phyloP scores from a whole-genome alignment of 2,797 vertebrate species.

The Enteromius afrohamiltoni region DNA sequence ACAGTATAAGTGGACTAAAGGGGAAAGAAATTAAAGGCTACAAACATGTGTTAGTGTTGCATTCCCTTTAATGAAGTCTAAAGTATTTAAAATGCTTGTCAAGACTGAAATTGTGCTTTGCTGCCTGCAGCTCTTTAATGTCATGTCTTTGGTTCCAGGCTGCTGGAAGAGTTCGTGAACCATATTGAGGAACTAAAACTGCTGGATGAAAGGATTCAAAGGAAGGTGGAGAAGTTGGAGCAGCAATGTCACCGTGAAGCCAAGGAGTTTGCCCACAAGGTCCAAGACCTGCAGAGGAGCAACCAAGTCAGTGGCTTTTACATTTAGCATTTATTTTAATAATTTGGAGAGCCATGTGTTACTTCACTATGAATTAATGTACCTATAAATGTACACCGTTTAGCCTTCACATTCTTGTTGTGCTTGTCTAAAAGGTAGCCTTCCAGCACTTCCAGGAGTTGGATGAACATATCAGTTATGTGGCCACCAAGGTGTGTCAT shows the following conservation, averaged over 20 bases:
- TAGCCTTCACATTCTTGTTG: not conserved
- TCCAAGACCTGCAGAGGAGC: conserved; percentile 97
- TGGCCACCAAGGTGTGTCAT: conserved; percentile 99
- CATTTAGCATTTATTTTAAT: not conserved
- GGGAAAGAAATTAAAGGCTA: not conserved
- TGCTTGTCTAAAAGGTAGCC: conserved; percentile 82
- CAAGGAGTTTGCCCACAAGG: conserved; percentile 98
- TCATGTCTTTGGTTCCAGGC: conserved; percentile 71
- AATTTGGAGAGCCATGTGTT: not conserved
- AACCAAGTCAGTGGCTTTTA: conserved; percentile 87
- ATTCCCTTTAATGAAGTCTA: conserved; percentile 10
- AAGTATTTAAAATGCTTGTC: conserved; percentile 7
- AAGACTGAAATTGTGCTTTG: conserved; percentile 4
- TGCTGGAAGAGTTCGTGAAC: conserved; percentile 96
- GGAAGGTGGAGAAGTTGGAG: conserved; percentile 96
- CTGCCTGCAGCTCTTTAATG: not conserved
- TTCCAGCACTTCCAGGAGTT: conserved; percentile 99
- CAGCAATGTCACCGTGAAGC: conserved; percentile 98
- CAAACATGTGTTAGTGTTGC: not conserved
- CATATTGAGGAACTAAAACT: conserved; percentile 98
- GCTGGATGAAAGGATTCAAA: conserved; percentile 97
- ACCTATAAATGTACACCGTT: not conserved
- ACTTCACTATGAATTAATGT: not conserved
- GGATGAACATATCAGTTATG: conserved; percentile 98
- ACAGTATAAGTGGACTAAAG: not conserved